Base-by-base conservation (phyloP, 2,113 vertebrate species). In the Pagrus major region DNA sequence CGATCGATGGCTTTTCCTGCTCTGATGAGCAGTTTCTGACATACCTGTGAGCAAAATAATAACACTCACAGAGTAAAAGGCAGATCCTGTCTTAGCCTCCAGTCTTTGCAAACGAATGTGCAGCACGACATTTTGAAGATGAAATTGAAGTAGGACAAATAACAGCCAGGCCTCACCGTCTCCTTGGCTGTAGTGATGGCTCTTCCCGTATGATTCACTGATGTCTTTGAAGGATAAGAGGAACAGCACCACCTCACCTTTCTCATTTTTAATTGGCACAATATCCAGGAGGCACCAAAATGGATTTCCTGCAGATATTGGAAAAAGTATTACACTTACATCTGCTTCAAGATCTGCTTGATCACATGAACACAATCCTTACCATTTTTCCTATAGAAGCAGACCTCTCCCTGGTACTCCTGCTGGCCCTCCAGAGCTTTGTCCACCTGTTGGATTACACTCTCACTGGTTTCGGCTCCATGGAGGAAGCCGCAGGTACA, bases 201-300 rank as follows among this genome's bases (percentile, higher is more conserved):
- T 94, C 84, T 92, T 96, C 46, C 93, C 91, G 7, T 94, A 85
- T 12, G 93, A 95, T 46, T 98, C 96, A 1, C 94, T 97, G 93
- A 97, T 91, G 84, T 99, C 97, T 92, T 99, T 99, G 87, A 99
- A 99, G 84, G 98, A 99, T 74, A 99, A 95, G 27, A 99, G 96
- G 92, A 98, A 98, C 23, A 99, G 94, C 73, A 99, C 98, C 31
- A 99, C 97, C 35, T 98, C 97, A 0, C 98, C 96, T 85, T 97
- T 98, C 92, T 99, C 98, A 0, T 99, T 99, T 94, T 98, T 99
- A 91, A 99, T 99, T 72, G 98, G 97, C 83, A 99, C 96, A 63
- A 99, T 96, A 86, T 99, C 97, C 95, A 99, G 92, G 72, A 97
- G 93, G 88, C 98, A 99, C 96, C 96, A 96, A 81, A 99, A 98